These are phyloP conservation scores for Linnaemya tessellans DNA, from an alignment of 2,888 invertebrate species.

Conservation along the genomic window DNA sequence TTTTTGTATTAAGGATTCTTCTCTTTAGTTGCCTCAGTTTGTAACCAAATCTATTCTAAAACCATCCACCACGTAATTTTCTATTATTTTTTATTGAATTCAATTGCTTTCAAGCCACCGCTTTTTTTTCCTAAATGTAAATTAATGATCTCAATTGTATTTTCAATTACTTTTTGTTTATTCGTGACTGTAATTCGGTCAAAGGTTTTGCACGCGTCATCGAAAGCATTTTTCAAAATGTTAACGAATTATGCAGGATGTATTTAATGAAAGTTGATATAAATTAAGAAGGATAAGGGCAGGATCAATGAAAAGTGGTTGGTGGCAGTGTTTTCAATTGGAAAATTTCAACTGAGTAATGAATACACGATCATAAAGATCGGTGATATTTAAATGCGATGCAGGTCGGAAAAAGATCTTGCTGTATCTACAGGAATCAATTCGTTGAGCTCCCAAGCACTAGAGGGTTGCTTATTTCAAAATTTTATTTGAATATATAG, in stretches of 20 bases:
- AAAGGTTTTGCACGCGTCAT: conserved; percentile 68
- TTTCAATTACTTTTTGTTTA: conserved; percentile 1
- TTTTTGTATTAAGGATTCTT: conserved; percentile 47
- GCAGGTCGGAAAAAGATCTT: too few relatives aligned
- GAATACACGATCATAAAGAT: not conserved
- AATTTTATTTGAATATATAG: too few relatives aligned
- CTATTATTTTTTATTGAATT: conserved; percentile 50
- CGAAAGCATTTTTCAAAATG: conserved; percentile 11
- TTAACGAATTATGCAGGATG: conserved; percentile 66
- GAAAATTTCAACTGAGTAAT: not conserved
- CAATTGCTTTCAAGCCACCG: conserved; percentile 45
- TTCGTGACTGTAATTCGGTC: conserved; percentile 28
- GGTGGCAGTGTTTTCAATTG: not conserved
- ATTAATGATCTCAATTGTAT: conserved; percentile 42
- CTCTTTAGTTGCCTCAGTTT: not conserved
- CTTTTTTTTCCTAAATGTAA: conserved; percentile 33
- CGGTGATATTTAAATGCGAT: too few relatives aligned
- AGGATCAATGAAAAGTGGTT: conserved; percentile 61
- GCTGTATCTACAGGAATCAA: too few relatives aligned
- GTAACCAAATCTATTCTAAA: not conserved
- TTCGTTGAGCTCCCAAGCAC: too few relatives aligned
- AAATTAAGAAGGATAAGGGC: conserved; percentile 69
- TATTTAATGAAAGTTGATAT: conserved; percentile 52
- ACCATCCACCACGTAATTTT: conserved; percentile 50
- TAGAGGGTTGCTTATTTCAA: too few relatives aligned